Evolutionary conservation across 2,113 vertebrate genomes (phyloP), one percentile per base, ranked within the genome.

Genomic region (Balaeniceps rex): DNA sequence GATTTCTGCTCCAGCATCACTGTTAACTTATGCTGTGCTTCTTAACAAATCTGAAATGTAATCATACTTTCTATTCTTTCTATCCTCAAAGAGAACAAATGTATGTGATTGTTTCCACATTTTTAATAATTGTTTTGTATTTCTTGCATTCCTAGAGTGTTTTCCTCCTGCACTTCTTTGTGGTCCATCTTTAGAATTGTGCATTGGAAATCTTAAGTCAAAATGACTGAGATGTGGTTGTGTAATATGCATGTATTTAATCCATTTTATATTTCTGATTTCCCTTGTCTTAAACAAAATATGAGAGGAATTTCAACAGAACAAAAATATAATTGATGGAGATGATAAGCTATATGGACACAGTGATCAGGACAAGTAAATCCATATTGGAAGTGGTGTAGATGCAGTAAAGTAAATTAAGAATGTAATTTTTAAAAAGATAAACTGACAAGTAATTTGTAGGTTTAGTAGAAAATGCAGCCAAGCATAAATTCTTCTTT

Each of bases 361-460:
- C 7, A 88, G 28, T 64, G 46, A 75, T 83, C 88, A 88, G 44
- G 47, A 69, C 34, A 78, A 88, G 24, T 51, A 93, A 94, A 94
- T 90, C 17, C 23, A 10, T 76, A 51, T 90, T 84, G 74, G 49
- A 88, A 86, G 18, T 18, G 19, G 6, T 71, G 38, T 83, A 87
- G 51, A 58, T 90, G 42, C 29, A 83, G 74, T 88, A 85, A 93
- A 87, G 26, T 90, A 90, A 96, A 96, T 87, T 83, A 96, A 84
- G 68, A 86, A 33, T 83, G 38, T 71, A 75, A 79, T 92, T 93
- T 93, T 68, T 11, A 90, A 86, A 88, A 88, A 51, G 79, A 94
- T 74, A 47, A 96, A 46, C 44, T 87, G 85, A 88, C 52, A 90
- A 88, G 44, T 83, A 71, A 96, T 95, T 95, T 96, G 52, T 61